Percentiles rank a stretch among this genome's conserved stretches.
phyloP scores from a whole-genome alignment of 2,113 vertebrate species.

The Melanotaenia duboulayi region DNA sequence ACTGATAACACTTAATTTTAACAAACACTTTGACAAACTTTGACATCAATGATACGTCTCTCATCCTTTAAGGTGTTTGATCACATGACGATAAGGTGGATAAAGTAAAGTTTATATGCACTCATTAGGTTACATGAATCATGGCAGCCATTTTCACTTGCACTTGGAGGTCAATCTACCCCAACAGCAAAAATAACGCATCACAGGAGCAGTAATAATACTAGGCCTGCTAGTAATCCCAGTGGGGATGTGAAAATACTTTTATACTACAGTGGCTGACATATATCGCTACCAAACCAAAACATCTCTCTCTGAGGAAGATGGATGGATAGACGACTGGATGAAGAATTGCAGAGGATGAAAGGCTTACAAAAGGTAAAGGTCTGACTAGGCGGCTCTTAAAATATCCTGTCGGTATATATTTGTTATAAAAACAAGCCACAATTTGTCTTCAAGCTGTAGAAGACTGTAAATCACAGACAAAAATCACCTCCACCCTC shows the following conservation, averaged over 20 bases:
- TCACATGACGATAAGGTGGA: constrained; percentile 50
- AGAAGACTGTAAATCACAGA: constrained; percentile 75
- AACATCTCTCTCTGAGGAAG: constrained; percentile 72
- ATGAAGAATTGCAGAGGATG: constrained; percentile 66
- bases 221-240: constrained; percentile 68
- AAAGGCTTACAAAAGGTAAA: constrained; percentile 74
- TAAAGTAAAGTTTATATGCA: constrained; percentile 44
- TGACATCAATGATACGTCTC: constrained; percentile 61
- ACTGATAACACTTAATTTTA: constrained; percentile 51
- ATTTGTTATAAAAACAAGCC: constrained; percentile 67
- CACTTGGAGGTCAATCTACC: constrained; percentile 62
- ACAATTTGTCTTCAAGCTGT: constrained; percentile 60
- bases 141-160: constrained; percentile 51
- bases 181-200: constrained; percentile 63
- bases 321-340: constrained; percentile 70
- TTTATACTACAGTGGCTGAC: constrained; percentile 71
- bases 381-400: constrained; percentile 70
- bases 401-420: constrained; percentile 68
- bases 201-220: constrained; percentile 69
- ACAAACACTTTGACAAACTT: constrained; percentile 58
- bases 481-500: constrained; percentile 43
- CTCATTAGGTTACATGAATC: constrained; percentile 31
- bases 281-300: constrained; percentile 71
- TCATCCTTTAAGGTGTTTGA: constrained; percentile 55
- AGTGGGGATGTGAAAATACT: constrained; percentile 69